Evolutionary conservation across 2,888 invertebrate species (phyloP).

Genomic region (Balanococcus diminutus): DNA sequence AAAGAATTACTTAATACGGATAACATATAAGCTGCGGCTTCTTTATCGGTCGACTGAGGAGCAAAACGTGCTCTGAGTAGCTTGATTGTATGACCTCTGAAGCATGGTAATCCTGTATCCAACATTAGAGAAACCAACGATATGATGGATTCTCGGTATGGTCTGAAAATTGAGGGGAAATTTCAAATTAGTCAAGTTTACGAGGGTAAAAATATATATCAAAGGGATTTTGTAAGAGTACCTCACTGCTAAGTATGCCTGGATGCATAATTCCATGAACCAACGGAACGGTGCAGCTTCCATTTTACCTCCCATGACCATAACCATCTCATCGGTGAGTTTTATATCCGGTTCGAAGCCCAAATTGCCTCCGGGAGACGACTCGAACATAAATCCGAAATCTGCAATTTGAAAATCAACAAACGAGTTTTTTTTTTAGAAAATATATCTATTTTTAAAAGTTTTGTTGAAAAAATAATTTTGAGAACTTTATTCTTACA

Average conservation of each 20-base stretch:
- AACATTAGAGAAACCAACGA: slow-evolving; percentile 97
- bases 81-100: slow-evolving; percentile 97
- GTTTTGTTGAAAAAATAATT: too few relatives aligned
- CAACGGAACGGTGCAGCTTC: slow-evolving; percentile 96
- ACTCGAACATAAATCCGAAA: slow-evolving; percentile 99
- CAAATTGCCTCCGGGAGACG: slow-evolving; percentile 97
- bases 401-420: slow-evolving; percentile 68
- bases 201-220: too few relatives aligned
- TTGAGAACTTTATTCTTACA: too few relatives aligned
- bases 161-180: slow-evolving; percentile 68
- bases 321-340: slow-evolving; percentile 98
- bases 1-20: slow-evolving; percentile 92
- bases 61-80: slow-evolving; percentile 87
- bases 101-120: slow-evolving; percentile 98
- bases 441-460: too few relatives aligned
- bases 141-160: slow-evolving; percentile 95
- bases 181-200: neutral
- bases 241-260: slow-evolving; percentile 95
- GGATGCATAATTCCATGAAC: slow-evolving; percentile 98
- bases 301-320: slow-evolving; percentile 99
- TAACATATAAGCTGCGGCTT: slow-evolving; percentile 93
- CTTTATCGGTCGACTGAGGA: slow-evolving; percentile 87
- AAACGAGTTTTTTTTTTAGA: too few relatives aligned
- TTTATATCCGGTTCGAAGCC: slow-evolving; percentile 99
- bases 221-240: too few relatives aligned